These are phyloP conservation scores for Pollicipes pollicipes DNA, from an alignment of 1,140 invertebrate genomes.

Conservation along the genomic window DNA sequence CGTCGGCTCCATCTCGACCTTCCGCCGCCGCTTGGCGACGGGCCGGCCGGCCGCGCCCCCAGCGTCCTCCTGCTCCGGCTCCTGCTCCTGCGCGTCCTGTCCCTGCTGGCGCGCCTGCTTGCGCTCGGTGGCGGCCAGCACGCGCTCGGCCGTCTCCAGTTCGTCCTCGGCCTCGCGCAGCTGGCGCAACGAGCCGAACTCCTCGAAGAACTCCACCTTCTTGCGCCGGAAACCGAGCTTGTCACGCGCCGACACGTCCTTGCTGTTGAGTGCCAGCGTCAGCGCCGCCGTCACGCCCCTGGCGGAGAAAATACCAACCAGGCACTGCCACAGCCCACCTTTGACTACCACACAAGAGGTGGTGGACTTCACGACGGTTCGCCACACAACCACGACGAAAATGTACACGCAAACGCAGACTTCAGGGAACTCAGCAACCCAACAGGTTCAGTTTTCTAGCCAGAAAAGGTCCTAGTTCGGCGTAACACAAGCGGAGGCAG, in stretches of 20 bases:
- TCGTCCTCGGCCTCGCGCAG: constrained; percentile 13
- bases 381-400: no score
- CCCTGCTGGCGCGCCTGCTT: constrained; percentile 1
- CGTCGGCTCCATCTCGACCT: constrained; percentile 1
- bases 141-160: constrained; percentile 12
- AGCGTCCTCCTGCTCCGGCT: neutral
- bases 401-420: neutral
- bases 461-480: neutral
- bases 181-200: constrained; percentile 18
- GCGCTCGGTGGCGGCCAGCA: constrained; percentile 1
- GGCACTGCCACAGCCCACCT: no score
- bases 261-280: constrained; percentile 18
- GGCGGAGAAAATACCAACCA: no score
- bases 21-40: neutral
- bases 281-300: constrained; percentile 20
- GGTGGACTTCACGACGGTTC: no score
- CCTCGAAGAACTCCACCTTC: constrained; percentile 18
- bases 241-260: constrained; percentile 18
- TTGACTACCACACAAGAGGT: no score
- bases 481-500: no score
- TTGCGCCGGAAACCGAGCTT: constrained; percentile 19
- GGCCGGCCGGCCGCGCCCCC: no score
- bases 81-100: neutral
- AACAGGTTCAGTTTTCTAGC: no score
- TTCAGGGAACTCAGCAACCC: no score